A percentile compares a stretch with the other conserved stretches of the same genome.
Conservation (phyloP, 2,113 vertebrate genomes). For the Eulemur macaco region DNA sequence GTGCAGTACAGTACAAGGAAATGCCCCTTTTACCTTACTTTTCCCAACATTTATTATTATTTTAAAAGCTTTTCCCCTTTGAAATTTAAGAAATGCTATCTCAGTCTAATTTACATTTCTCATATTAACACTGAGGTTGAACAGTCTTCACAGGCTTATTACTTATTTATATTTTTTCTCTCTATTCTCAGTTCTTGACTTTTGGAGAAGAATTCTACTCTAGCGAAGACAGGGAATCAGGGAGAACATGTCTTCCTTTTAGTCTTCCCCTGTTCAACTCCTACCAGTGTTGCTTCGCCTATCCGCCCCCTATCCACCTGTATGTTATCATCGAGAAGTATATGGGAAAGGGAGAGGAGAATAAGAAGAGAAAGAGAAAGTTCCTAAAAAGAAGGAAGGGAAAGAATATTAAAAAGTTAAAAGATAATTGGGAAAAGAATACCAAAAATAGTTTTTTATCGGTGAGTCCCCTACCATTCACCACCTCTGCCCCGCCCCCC, state of each 20-base stretch:
- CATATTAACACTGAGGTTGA: not conserved
- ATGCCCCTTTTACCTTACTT: not conserved
- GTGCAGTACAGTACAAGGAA: not conserved
- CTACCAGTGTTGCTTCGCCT: not conserved
- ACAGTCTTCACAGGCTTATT: not conserved
- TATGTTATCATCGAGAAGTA: not conserved
- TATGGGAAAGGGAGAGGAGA: not conserved
- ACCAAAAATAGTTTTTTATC: not conserved
- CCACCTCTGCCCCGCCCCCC: rapidly evolving
- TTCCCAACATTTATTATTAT: not conserved
- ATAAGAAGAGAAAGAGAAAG: not conserved
- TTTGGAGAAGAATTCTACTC: not conserved
- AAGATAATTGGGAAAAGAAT: not conserved
- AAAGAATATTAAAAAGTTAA: not conserved
- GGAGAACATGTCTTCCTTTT: not conserved
- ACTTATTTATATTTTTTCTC: slow-evolving; percentile 5
- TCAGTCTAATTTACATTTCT: not conserved
- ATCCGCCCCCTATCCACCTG: not conserved
- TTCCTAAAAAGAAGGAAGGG: not conserved
- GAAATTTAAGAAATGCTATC: not conserved
- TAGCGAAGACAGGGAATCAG: not conserved
- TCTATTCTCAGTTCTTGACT: not conserved
- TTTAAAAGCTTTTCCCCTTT: not conserved
- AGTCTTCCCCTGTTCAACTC: not conserved
- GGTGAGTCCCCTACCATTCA: not conserved